A percentile compares a stretch with the other conserved stretches of the same genome.
Conservation (phyloP, 2,888 invertebrate genomes). For the Papilio demoleus region DNA sequence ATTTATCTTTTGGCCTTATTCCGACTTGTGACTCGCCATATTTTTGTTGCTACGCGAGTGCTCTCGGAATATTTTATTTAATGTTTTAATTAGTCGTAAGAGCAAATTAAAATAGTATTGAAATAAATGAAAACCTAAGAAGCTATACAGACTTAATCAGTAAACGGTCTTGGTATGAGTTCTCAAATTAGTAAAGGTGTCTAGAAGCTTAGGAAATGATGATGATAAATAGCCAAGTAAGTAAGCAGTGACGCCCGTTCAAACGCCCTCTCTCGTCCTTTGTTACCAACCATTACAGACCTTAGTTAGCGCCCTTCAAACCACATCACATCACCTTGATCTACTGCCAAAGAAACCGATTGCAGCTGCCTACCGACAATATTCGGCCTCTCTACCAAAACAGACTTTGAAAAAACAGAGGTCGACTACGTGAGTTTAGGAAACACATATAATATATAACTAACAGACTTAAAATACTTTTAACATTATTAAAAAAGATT, state of each 20-base stretch:
- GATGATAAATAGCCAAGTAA: no score
- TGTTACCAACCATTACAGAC: background rate
- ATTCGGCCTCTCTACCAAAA: background rate
- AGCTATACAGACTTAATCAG: background rate
- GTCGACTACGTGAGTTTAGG: no score
- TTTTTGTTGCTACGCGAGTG: conserved; percentile 1
- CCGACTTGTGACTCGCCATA: background rate
- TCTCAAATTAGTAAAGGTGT: no score
- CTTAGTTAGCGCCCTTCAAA: background rate
- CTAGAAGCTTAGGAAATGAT: no score
- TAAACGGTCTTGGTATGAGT: no score
- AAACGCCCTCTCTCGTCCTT: no score
- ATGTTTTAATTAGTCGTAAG: background rate
- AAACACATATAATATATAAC: no score
- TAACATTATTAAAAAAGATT: no score
- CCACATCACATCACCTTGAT: background rate
- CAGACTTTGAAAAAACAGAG: no score
- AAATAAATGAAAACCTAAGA: background rate
- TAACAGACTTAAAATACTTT: no score
- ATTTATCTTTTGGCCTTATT: conserved; percentile 21
- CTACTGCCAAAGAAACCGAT: background rate
- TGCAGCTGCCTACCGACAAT: background rate
- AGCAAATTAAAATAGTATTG: background rate
- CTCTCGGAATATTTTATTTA: conserved; percentile 5
- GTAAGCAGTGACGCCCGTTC: no score